Evolutionary conservation across 1,140 invertebrate genomes (phyloP).

Genomic region (Apis cerana): DNA sequence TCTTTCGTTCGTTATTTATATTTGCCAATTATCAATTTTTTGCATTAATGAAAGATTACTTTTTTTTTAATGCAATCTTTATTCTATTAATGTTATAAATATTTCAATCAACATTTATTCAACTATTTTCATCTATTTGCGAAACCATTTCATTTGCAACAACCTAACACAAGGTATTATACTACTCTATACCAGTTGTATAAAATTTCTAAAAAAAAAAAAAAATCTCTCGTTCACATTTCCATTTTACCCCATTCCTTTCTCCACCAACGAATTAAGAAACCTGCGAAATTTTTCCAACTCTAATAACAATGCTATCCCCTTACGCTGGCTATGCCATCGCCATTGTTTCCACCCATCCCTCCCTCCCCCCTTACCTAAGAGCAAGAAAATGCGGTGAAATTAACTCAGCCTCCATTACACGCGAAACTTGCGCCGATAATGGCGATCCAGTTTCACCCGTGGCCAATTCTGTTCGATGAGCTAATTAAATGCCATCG

Average conservation of each 20-base stretch:
- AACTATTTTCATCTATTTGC: too few relatives aligned
- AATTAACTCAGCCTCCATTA: neutral
- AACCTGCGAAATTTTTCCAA: neutral
- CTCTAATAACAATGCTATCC: neutral
- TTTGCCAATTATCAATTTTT: too few relatives aligned
- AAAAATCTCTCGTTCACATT: neutral
- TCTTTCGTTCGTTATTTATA: too few relatives aligned
- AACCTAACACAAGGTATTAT: too few relatives aligned
- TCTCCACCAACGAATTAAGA: neutral
- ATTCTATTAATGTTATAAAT: too few relatives aligned
- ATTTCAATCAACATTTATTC: too few relatives aligned
- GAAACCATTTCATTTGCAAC: too few relatives aligned
- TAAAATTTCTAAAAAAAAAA: neutral
- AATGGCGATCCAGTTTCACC: slow-evolving; percentile 17
- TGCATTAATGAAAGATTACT: too few relatives aligned
- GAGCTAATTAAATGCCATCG: slow-evolving; percentile 31
- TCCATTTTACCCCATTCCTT: neutral
- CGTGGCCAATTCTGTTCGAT: neutral
- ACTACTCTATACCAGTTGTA: too few relatives aligned
- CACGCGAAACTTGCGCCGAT: neutral
- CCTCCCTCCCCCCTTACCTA: too few relatives aligned
- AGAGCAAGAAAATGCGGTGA: slow-evolving; percentile 1
- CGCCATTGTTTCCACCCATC: neutral
- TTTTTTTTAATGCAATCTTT: too few relatives aligned
- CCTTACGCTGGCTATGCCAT: neutral